phyloP scores from a whole-genome alignment of 2,113 vertebrate species.

The Gymnogyps californianus region DNA sequence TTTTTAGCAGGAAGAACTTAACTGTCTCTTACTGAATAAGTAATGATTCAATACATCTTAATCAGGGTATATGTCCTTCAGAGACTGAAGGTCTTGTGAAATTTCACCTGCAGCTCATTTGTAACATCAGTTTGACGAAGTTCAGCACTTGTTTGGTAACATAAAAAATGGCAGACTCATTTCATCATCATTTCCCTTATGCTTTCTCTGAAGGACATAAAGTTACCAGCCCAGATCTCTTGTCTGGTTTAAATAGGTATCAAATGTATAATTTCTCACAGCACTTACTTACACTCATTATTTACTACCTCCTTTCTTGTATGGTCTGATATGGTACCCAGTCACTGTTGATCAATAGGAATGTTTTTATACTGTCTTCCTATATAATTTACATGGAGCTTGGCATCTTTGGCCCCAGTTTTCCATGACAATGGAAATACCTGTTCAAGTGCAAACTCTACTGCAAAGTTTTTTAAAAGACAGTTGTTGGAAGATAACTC shows the following conservation, averaged over 20 bases:
- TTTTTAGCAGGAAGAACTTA: conserved; percentile 14
- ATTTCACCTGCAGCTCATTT: background rate
- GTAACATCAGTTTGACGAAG: background rate
- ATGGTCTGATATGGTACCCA: background rate
- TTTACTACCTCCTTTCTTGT: background rate
- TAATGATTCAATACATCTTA: conserved; percentile 39
- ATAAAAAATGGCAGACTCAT: background rate
- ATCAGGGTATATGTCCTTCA: conserved; percentile 4
- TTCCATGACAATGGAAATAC: background rate
- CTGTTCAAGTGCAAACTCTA: background rate
- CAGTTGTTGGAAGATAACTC: background rate
- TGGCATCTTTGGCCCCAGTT: background rate
- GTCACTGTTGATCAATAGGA: background rate
- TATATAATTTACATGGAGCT: background rate
- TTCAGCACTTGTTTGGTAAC: background rate
- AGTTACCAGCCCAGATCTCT: background rate
- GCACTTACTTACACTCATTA: background rate
- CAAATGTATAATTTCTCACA: background rate
- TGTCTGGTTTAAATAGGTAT: background rate
- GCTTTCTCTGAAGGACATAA: background rate
- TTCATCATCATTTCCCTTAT: background rate
- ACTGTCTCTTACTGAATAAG: conserved; percentile 3
- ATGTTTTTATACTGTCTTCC: background rate
- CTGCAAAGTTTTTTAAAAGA: background rate
- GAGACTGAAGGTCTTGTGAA: background rate